Evolutionary conservation across 2,888 invertebrate genomes (phyloP).

Genomic region (Cosmia trapezina): DNA sequence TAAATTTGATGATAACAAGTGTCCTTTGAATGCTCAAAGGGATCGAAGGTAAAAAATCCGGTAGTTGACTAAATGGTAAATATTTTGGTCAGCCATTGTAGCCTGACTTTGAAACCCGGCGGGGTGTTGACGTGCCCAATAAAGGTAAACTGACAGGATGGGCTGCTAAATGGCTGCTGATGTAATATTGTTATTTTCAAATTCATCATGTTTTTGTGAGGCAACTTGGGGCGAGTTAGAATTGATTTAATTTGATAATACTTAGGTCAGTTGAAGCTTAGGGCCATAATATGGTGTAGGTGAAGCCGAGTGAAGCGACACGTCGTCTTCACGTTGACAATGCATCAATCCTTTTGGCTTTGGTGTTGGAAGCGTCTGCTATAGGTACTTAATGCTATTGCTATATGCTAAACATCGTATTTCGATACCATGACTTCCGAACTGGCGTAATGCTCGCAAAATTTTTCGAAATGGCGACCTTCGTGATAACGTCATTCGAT

Average conservation of each 20-base stretch:
- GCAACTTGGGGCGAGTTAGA: neutral
- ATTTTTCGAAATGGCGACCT: too few relatives aligned
- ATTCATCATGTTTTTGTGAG: constrained; percentile 24
- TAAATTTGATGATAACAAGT: constrained; percentile 70
- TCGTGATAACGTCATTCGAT: too few relatives aligned
- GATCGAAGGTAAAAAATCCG: constrained; percentile 40
- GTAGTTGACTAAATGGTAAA: constrained; percentile 77
- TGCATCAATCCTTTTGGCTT: neutral
- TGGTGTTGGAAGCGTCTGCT: neutral
- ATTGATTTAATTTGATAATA: neutral
- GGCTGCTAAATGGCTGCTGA: constrained; percentile 17
- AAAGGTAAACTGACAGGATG: constrained; percentile 50
- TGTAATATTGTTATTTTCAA: constrained; percentile 19
- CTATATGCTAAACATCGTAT: too few relatives aligned
- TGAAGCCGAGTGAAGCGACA: too few relatives aligned
- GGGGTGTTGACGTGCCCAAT: constrained; percentile 54
- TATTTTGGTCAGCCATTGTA: constrained; percentile 83
- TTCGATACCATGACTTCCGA: too few relatives aligned
- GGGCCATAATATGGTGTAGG: neutral
- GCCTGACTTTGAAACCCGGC: constrained; percentile 52
- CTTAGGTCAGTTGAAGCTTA: too few relatives aligned
- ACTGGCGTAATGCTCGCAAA: too few relatives aligned
- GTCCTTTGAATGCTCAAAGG: constrained; percentile 42
- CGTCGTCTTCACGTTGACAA: neutral
- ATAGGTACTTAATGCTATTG: too few relatives aligned